Evolutionary conservation across 1,140 invertebrate genomes (phyloP).

Genomic region (Formica selysi): DNA sequence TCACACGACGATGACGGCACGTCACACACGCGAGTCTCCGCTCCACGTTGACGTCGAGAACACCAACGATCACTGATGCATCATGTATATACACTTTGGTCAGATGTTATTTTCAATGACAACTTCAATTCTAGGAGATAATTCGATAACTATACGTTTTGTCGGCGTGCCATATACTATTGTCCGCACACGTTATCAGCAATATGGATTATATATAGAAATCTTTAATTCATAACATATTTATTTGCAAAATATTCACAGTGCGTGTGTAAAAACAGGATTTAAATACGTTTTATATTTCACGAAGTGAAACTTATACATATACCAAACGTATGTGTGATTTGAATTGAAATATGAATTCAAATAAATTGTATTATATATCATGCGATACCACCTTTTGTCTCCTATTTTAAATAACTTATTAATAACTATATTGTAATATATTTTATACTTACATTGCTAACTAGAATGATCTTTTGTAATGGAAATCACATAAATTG

Average conservation of each 20-base stretch:
- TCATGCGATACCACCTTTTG: not conserved
- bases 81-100: not conserved
- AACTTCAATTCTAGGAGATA: constrained; percentile 39
- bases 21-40: constrained; percentile 15
- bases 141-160: constrained; percentile 14
- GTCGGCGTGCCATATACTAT: not conserved
- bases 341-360: constrained; percentile 10
- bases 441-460: not conserved
- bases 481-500: not conserved
- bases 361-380: constrained; percentile 6
- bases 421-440: not conserved
- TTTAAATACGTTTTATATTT: not conserved
- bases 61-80: constrained; percentile 21
- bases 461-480: not conserved
- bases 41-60: constrained; percentile 5
- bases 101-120: constrained; percentile 49
- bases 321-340: not conserved
- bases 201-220: not conserved
- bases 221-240: not conserved
- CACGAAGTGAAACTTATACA: not conserved
- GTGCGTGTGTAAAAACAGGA: not conserved
- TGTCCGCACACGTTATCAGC: not conserved
- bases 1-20: constrained; percentile 10
- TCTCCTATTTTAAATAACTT: constrained; percentile 15
- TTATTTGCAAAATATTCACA: constrained; percentile 14